These are phyloP conservation scores for Thera obeliscata DNA, from an alignment of 2,888 invertebrate species.

Conservation along the genomic window DNA sequence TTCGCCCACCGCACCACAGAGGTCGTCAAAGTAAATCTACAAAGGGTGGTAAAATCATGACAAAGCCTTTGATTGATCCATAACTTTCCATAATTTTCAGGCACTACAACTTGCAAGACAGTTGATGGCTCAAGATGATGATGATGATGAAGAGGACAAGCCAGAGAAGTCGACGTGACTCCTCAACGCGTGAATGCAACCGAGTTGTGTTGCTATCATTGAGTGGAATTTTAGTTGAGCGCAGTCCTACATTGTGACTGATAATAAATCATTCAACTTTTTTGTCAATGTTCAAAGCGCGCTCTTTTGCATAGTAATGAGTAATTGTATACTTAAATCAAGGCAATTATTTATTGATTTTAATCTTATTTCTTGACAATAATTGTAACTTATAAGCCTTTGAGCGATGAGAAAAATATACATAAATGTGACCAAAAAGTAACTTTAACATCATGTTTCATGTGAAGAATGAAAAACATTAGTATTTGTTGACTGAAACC, in stretches of 20 bases:
- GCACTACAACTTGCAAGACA: slow-evolving; percentile 96
- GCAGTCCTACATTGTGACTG: neutral
- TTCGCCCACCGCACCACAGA: too few relatives aligned
- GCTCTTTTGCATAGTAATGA: neutral
- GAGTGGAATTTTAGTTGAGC: slow-evolving; percentile 7
- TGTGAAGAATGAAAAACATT: neutral
- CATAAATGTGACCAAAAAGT: neutral
- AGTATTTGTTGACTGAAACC: neutral
- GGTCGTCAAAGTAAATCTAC: too few relatives aligned
- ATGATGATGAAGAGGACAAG: slow-evolving; percentile 87
- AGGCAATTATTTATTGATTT: slow-evolving; percentile 4
- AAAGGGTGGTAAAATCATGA: neutral
- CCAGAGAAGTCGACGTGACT: slow-evolving; percentile 65
- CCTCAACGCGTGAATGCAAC: neutral
- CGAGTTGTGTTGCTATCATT: slow-evolving; percentile 8
- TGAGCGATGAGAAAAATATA: neutral
- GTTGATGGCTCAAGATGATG: slow-evolving; percentile 94
- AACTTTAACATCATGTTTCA: neutral
- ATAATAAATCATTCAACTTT: slow-evolving; percentile 1
- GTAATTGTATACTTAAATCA: neutral
- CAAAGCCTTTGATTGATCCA: neutral
- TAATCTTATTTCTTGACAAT: slow-evolving; percentile 12
- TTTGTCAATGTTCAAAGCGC: slow-evolving; percentile 28
- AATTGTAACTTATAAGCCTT: slow-evolving; percentile 9
- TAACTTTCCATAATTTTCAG: slow-evolving; percentile 73